Conservation (phyloP, 2,113 vertebrate genomes). For the Rallus limicola region DNA sequence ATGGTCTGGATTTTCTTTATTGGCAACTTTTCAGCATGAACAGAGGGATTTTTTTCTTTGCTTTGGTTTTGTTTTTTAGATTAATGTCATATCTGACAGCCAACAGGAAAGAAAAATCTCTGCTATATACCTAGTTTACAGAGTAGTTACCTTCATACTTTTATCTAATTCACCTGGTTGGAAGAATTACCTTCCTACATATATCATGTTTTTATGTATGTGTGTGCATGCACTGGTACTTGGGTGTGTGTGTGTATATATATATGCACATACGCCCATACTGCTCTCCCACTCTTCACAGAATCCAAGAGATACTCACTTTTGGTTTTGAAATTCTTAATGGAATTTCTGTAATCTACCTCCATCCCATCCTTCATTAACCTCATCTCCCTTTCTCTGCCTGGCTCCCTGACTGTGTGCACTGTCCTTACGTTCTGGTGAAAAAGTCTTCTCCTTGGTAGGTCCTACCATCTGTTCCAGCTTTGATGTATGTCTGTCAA, state of each 20-base stretch:
- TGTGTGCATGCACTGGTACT: not conserved
- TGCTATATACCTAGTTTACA: not conserved
- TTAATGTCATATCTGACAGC: not conserved
- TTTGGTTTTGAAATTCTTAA: not conserved
- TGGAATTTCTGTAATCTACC: not conserved
- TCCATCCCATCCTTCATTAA: conserved; percentile 38
- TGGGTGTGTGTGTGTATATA: not conserved
- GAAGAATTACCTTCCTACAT: not conserved
- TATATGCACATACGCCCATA: not conserved
- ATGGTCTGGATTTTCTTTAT: conserved; percentile 13
- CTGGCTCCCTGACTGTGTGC: not conserved
- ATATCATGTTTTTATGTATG: not conserved
- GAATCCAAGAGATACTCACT: not conserved
- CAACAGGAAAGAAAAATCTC: not conserved
- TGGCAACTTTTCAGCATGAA: conserved; percentile 7
- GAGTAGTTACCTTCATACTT: not conserved
- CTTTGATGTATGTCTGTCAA: not conserved
- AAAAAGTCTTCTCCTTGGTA: not conserved
- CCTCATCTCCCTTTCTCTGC: not conserved
- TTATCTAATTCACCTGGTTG: not conserved
- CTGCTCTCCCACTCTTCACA: not conserved
- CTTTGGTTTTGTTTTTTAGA: conserved; percentile 26
- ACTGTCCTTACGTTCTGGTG: not conserved
- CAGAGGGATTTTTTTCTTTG: not conserved
- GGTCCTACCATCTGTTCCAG: not conserved